Conservation (phyloP, 2,888 invertebrate genomes). For the Dichetophora obliterata region DNA sequence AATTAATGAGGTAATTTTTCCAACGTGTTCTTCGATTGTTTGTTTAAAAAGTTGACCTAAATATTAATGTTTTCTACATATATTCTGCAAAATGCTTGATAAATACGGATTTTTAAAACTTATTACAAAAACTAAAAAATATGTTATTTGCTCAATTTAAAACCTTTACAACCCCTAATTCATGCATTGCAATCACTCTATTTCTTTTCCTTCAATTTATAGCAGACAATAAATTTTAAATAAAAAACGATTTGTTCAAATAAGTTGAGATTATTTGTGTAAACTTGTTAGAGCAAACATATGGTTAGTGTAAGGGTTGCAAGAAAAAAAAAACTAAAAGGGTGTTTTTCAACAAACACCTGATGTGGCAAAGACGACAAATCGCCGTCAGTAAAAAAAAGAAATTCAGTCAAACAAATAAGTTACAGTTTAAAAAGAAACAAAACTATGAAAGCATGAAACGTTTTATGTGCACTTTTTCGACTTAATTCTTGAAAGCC, state of each 20-base stretch:
- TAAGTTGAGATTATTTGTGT: conserved; percentile 12
- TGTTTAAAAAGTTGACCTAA: too few relatives aligned
- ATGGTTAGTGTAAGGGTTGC: neutral
- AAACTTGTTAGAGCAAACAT: neutral
- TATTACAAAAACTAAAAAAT: too few relatives aligned
- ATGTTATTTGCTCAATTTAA: too few relatives aligned
- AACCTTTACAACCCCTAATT: too few relatives aligned
- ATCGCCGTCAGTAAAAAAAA: neutral
- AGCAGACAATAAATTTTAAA: conserved; percentile 17
- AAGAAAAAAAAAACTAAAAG: neutral
- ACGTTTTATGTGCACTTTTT: neutral
- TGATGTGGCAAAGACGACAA: conserved; percentile 21
- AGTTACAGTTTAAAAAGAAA: too few relatives aligned
- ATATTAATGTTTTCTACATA: too few relatives aligned
- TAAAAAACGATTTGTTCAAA: conserved; percentile 32
- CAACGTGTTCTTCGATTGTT: too few relatives aligned
- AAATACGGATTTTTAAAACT: too few relatives aligned
- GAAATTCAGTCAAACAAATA: too few relatives aligned
- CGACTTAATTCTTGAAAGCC: neutral
- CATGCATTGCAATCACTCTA: neutral
- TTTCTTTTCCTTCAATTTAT: conserved; percentile 3
- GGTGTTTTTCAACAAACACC: conserved; percentile 1
- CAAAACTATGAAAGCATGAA: too few relatives aligned
- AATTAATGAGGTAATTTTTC: too few relatives aligned
- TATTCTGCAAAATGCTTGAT: too few relatives aligned